A percentile compares a stretch with the other conserved stretches of the same genome.
Evolutionary conservation across 2,113 vertebrate species (phyloP).

Genomic region (Aegithalos caudatus): DNA sequence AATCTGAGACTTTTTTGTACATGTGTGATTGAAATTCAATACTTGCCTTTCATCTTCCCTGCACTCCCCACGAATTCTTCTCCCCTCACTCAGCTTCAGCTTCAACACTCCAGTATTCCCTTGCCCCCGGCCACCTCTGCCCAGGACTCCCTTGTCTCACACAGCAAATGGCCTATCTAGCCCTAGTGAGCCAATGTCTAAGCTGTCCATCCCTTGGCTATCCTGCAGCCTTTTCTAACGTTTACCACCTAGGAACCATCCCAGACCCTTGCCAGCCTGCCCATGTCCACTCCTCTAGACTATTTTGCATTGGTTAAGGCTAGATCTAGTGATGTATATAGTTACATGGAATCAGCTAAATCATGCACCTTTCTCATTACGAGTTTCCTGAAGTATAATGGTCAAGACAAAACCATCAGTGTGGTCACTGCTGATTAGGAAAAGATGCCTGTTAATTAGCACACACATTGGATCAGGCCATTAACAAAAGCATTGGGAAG

Average conservation of each 20-base stretch:
- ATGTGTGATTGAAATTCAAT: not conserved
- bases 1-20: not conserved
- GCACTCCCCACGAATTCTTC: not conserved
- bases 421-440: not conserved
- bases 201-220: not conserved
- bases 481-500: not conserved
- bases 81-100: not conserved
- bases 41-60: not conserved
- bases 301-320: not conserved
- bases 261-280: not conserved
- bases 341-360: not conserved
- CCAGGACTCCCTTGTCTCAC: not conserved
- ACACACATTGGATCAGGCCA: not conserved
- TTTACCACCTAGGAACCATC: not conserved
- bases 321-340: not conserved
- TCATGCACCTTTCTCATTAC: not conserved
- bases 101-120: not conserved
- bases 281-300: not conserved
- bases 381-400: not conserved
- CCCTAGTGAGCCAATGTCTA: not conserved
- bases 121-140: not conserved
- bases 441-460: not conserved
- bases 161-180: not conserved
- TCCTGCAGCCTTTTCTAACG: not conserved
- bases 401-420: not conserved